Conservation (phyloP, 2,888 invertebrate genomes). For the Brachypalpus laphriformis region DNA sequence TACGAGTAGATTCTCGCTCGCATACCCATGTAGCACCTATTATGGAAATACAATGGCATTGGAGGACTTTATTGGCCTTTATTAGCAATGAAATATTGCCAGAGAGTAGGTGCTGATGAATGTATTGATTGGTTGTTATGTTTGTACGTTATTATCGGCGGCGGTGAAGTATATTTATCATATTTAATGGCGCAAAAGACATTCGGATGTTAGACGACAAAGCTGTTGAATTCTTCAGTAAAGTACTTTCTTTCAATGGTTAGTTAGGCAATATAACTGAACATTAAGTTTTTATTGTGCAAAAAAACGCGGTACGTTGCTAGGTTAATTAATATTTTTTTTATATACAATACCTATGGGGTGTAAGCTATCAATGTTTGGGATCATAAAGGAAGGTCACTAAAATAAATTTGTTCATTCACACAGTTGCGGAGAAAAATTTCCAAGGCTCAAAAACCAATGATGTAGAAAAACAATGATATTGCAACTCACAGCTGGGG, state of each 20-base stretch:
- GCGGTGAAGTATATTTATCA: neutral
- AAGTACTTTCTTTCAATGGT: neutral
- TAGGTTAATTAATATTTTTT: neutral
- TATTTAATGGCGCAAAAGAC: neutral
- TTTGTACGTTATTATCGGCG: neutral
- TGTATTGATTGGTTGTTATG: neutral
- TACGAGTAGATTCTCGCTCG: neutral
- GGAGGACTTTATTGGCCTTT: neutral
- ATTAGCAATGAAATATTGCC: conserved; percentile 1
- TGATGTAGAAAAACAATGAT: no score
- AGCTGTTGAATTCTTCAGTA: neutral
- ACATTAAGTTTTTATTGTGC: no score
- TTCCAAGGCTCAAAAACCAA: no score
- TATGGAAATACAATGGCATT: neutral
- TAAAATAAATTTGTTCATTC: neutral
- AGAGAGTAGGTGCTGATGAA: neutral
- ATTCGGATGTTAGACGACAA: neutral
- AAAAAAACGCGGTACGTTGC: no score
- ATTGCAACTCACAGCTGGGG: no score
- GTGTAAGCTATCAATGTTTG: neutral
- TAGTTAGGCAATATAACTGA: neutral
- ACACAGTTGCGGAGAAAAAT: no score
- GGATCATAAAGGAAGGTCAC: neutral
- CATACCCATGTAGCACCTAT: neutral
- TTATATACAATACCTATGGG: neutral